Conservation (phyloP, 1,140 invertebrate genomes). For the Pseudomyrmex pallidus region DNA sequence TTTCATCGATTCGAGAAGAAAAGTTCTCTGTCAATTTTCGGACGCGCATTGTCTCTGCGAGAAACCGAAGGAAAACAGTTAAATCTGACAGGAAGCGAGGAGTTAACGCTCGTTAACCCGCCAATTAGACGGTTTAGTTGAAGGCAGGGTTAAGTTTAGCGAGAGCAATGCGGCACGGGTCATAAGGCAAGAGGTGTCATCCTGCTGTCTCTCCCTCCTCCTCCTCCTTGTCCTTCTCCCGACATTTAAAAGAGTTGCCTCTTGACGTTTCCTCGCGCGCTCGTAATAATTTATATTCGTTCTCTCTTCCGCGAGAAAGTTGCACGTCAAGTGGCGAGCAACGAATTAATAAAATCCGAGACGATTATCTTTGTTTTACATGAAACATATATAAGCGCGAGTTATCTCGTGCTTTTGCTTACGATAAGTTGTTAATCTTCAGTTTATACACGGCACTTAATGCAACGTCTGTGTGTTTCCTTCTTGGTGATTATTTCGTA, state of each 20-base stretch:
- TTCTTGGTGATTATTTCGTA: too few relatives aligned
- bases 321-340: background rate
- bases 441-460: too few relatives aligned
- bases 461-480: too few relatives aligned
- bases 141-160: constrained; percentile 75
- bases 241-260: constrained; percentile 22
- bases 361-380: background rate
- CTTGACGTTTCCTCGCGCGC: constrained; percentile 7
- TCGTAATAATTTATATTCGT: constrained; percentile 22
- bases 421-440: too few relatives aligned
- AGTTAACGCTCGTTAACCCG: constrained; percentile 82
- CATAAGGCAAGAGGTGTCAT: constrained; percentile 82
- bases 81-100: constrained; percentile 80
- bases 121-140: constrained; percentile 80
- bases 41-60: constrained; percentile 39
- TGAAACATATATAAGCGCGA: too few relatives aligned
- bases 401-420: too few relatives aligned
- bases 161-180: constrained; percentile 74
- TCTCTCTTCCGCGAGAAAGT: constrained; percentile 43
- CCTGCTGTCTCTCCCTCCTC: constrained; percentile 59
- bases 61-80: constrained; percentile 75
- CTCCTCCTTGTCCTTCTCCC: background rate
- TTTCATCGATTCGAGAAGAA: background rate
- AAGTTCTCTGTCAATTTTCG: background rate
- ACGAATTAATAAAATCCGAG: background rate